A percentile compares a stretch with the other conserved stretches of the same genome.
These are phyloP conservation scores for Urocyon cinereoargenteus DNA, from an alignment of 2,797 vertebrate species.

Conservation along the genomic window DNA sequence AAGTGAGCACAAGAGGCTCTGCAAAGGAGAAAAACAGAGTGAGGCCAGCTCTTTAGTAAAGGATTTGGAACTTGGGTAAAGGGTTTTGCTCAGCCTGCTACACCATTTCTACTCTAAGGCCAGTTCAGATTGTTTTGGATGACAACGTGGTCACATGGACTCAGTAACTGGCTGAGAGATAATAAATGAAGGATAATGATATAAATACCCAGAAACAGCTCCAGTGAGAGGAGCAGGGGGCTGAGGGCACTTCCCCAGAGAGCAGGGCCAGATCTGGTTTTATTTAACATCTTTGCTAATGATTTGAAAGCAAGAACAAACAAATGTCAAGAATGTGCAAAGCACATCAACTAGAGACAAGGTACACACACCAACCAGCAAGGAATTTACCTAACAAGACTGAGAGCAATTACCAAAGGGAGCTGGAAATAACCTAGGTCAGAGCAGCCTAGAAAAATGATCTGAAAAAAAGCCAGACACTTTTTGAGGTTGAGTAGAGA, in stretches of 20 bases:
- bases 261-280: slow-evolving; percentile 58
- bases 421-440: not conserved
- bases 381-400: not conserved
- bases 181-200: slow-evolving; percentile 63
- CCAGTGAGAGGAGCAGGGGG: not conserved
- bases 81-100: slow-evolving; percentile 61
- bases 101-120: slow-evolving; percentile 2
- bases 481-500: not conserved
- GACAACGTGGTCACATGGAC: slow-evolving; percentile 42
- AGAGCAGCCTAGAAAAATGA: not conserved
- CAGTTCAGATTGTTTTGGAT: slow-evolving; percentile 61
- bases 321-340: slow-evolving; percentile 61
- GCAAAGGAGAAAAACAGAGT: slow-evolving; percentile 58
- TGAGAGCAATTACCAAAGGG: not conserved
- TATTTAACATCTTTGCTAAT: slow-evolving; percentile 72
- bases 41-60: slow-evolving; percentile 66
- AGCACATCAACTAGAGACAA: slow-evolving; percentile 35
- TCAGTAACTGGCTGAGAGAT: slow-evolving; percentile 8
- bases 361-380: not conserved
- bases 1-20: slow-evolving; percentile 69
- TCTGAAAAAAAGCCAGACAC: not conserved
- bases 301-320: slow-evolving; percentile 70
- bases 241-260: slow-evolving; percentile 19
- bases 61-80: slow-evolving; percentile 64
- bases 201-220: slow-evolving; percentile 59